Base-by-base conservation (phyloP, 2,888 invertebrate genomes). In the Alentia gelatinosa region DNA sequence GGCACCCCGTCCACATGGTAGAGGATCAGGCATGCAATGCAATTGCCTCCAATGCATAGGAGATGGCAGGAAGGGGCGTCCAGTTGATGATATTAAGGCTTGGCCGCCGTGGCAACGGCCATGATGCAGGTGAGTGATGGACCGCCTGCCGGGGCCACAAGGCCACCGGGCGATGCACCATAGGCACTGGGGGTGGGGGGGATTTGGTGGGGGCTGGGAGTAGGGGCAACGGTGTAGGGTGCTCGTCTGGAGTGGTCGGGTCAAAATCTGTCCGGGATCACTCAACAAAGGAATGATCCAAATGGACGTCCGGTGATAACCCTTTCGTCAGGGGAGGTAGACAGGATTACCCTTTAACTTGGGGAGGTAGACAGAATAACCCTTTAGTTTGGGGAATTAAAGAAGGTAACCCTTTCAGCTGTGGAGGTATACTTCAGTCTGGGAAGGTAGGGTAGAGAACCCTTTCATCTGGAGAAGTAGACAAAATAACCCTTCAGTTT, bases 241-340 rank as follows among this genome's bases (percentile, higher is more conserved):
- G 19, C 63, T 26, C n/a, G 79, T 12, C 79, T 35, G 12, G 30
- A 68, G 68, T 68, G 68, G 68, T 26, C 79, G 19, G 37, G 37
- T 37, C 39, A 35, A 79, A 79, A 79, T 79, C 79, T 79, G 79
- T 79, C 79, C 79, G 39, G 79, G 79, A 79, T 79, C 79, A 79
- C 79, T 39, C 79, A 79, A 79, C 79, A 79, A 79, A 79, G 79
- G 79, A 35, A 37, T 15, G 79, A 68, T 39, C 79, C 39, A 79
- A 79, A 79, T 79, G 79, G 79, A 39, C 79, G 39, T 15, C 39
- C 37, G 37, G 79, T n/a, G 15, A 79, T 79, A 79, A 79, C 79
- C 33, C 30, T 68, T 68, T 68, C 30, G 23, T n/a, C n/a, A n/a
- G n/a, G n/a, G n/a, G n/a, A n/a, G n/a, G n/a, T n/a, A n/a, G n/a